Base-by-base conservation (phyloP, 1,140 invertebrate genomes). In the Camponotus floridanus region DNA sequence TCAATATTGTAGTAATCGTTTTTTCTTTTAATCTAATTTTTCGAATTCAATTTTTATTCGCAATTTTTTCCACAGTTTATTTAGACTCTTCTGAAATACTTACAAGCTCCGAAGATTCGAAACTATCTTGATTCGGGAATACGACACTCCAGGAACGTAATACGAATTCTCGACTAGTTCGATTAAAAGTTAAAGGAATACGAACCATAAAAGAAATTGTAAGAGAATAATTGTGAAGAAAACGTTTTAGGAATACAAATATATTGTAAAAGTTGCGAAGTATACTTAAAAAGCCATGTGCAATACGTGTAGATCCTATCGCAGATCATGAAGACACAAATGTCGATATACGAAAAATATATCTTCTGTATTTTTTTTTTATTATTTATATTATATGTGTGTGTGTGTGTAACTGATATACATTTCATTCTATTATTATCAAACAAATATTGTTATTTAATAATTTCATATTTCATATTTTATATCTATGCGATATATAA, bases 141-240 rank as follows among this genome's bases (percentile, higher is more conserved):
- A 80, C 48, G 48, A 57, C 33, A 48, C 18, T 45, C 2, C 26
- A 31, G 8, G 18, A 83, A 81, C 61, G 36, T 67, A 81, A 81
- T 73, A 45, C 26, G n/a, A 74, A 74, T 39, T 74, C 39, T 42
- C 61, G 55, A 31, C 1, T 76, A 42, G 36, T 76, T 33, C 26
- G 26, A 64, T 21, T 21, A 26, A 73, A 73, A 36, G 55, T 18
- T 61, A 73, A 39, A 8, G 55, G 26, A 74, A 74, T 83, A 74
- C 57, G 42, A 83, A 83, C 74, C 74, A 83, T 48, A 74, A 83
- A 57, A 39, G 26, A 83, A 61, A 39, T 26, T n/a, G n/a, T 81
- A 73, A 81, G n/a, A n/a, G n/a, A n/a, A n/a, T n/a, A n/a, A n/a
- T n/a, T 21, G 39, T 26, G 51, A 83, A 31, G 13, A 9, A 31